A percentile compares a stretch with the other conserved stretches of the same genome.
phyloP scores from a whole-genome alignment of 2,797 vertebrate genomes.

The Danio choprae region DNA sequence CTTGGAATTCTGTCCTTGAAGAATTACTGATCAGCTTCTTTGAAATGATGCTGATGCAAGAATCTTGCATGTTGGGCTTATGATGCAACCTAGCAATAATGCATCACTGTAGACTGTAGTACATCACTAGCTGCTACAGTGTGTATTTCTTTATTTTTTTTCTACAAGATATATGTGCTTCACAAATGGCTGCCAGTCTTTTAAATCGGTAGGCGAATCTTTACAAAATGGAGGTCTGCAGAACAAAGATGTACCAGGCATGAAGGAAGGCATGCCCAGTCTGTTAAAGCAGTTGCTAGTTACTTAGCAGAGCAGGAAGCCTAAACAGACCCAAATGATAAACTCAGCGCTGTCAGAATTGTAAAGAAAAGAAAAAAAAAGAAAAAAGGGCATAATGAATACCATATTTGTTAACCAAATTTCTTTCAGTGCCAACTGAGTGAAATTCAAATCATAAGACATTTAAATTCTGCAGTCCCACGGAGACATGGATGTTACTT shows the following conservation, averaged over 20 bases:
- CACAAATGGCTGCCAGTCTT: conserved; percentile 64
- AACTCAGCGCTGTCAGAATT: not conserved
- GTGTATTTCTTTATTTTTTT: no score
- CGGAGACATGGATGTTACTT: not conserved
- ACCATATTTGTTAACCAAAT: conserved; percentile 39
- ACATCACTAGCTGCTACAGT: not conserved
- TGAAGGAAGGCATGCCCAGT: conserved; percentile 15
- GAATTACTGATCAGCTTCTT: not conserved
- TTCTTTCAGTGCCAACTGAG: not conserved
- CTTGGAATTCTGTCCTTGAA: not conserved
- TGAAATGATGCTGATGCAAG: conserved; percentile 26
- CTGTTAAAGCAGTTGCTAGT: conserved; percentile 44
- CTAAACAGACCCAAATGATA: conserved; percentile 8
- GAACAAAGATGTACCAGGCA: conserved; percentile 32
- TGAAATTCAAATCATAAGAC: conserved; percentile 16
- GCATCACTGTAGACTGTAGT: not conserved
- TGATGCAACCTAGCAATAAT: not conserved
- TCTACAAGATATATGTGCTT: conserved; percentile 3
- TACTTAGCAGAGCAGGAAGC: conserved; percentile 1
- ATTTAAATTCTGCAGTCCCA: not conserved
- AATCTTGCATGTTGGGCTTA: not conserved
- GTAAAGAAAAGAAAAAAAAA: no score
- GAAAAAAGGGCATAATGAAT: no score
- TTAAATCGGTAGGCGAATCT: conserved; percentile 39
- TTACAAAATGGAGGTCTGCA: conserved; percentile 66